Conservation (phyloP, 2,113 vertebrate species). For the Malurus melanocephalus region DNA sequence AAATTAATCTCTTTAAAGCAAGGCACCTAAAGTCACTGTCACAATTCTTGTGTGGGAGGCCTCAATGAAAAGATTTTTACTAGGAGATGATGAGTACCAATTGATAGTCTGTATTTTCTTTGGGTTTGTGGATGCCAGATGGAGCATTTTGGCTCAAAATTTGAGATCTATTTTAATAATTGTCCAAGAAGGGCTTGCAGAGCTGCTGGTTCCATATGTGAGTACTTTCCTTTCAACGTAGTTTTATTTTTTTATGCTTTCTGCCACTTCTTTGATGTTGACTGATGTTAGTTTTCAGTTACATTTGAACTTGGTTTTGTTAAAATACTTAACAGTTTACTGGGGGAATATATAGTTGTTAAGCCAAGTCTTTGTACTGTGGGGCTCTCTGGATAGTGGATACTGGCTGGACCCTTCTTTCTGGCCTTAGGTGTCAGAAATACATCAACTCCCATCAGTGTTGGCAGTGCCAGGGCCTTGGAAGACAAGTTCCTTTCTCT, state of each 20-base stretch:
- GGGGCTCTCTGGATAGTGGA: not conserved
- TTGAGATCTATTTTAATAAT: not conserved
- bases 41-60: not conserved
- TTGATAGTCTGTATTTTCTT: not conserved
- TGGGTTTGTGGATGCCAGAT: not conserved
- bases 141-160: not conserved
- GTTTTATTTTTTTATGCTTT: not conserved
- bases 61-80: not conserved
- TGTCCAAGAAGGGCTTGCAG: not conserved
- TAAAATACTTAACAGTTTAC: not conserved
- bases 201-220: not conserved
- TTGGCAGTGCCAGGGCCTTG: not conserved
- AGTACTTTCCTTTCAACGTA: not conserved
- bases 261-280: not conserved
- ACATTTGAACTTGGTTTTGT: not conserved
- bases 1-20: not conserved
- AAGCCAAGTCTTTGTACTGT: not conserved
- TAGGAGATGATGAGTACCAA: accelerated
- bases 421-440: not conserved
- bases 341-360: not conserved
- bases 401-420: not conserved
- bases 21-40: not conserved
- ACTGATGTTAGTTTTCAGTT: not conserved
- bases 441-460: not conserved
- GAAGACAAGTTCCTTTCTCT: not conserved